Evolutionary conservation across 92 coral and sea anemone genomes (phyloP), one percentile per base, ranked within the genome.

Genomic region (Palythoa grandiflora): DNA sequence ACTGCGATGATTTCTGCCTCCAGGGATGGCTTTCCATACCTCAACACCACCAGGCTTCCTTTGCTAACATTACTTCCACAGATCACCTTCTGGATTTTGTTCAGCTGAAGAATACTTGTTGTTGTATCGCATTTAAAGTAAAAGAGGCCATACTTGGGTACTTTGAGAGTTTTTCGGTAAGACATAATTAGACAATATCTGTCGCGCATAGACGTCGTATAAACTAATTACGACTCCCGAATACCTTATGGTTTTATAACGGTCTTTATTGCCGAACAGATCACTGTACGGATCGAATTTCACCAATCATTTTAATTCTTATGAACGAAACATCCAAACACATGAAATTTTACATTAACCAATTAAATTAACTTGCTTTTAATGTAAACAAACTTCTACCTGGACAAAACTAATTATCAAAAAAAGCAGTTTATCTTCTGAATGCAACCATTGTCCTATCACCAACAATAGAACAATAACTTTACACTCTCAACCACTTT

Each of bases 51-150:
- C 3, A 16, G n/a, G 63, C 88, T 83, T 54, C 91, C 91, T 55
- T 80, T 61, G n/a, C 75, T 72, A 44, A 87, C 83, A 51, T 90
- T 61, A 55, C 6, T 75, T 8, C 88, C 90, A 6, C 77, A 38
- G 14, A 90, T 2, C 4, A 90, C 84, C 15, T 75, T 90, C 39
- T 65, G 38, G 6, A 81, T 55, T 35, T 87, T 87, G 39, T 52
- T 71, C 60, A 61, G 44, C 3, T 87, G 88, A 11, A 81, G 76
- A 44, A 90, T 71, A 68, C 84, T 71, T 20, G 80, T 38, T 1
- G 91, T 90, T 73, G 55, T 63, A 36, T 90, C 91, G 44, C 73
- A 52, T 28, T 87, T 78, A 66, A 89, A 89, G 35, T 87, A 90
- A 81, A 90, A 88, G 5, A 90, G 83, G 17, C 87, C 88, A 57